Evolutionary conservation across 2,888 invertebrate genomes (phyloP).

Genomic region (Macroteleia sp.): DNA sequence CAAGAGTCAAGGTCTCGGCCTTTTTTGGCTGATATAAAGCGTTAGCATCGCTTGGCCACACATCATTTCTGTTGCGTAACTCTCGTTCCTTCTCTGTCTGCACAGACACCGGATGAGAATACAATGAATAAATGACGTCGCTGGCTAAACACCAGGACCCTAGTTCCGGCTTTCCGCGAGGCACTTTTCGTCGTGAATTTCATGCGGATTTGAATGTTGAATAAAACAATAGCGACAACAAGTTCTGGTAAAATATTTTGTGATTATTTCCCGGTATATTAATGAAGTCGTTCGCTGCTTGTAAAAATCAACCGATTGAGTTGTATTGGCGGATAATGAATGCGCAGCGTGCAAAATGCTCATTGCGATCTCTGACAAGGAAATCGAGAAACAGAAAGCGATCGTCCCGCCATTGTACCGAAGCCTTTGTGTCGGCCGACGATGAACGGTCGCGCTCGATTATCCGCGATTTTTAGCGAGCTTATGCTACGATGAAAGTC

Average conservation of each 20-base stretch:
- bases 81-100: background rate
- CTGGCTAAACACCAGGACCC: background rate
- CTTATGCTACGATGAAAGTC: slow-evolving; percentile 59
- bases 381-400: slow-evolving; percentile 40
- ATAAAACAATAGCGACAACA: background rate
- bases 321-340: slow-evolving; percentile 15
- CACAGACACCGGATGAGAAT: slow-evolving; percentile 16
- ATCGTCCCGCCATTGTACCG: background rate
- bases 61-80: background rate
- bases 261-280: too few relatives aligned
- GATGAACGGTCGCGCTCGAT: slow-evolving; percentile 59
- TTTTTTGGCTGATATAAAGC: background rate
- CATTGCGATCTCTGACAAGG: slow-evolving; percentile 3
- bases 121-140: slow-evolving; percentile 34
- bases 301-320: slow-evolving; percentile 33
- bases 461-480: slow-evolving; percentile 65
- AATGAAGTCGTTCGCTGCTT: slow-evolving; percentile 22
- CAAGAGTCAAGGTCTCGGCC: slow-evolving; percentile 30
- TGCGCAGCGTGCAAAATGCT: slow-evolving; percentile 30
- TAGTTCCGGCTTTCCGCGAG: background rate
- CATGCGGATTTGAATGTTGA: too few relatives aligned
- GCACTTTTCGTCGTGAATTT: background rate
- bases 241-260: too few relatives aligned
- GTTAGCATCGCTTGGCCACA: background rate
- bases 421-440: slow-evolving; percentile 44